A percentile compares a stretch with the other conserved stretches of the same genome.
Evolutionary conservation across 2,797 vertebrate species (phyloP).

Genomic region (Neopelma chrysocephalum): DNA sequence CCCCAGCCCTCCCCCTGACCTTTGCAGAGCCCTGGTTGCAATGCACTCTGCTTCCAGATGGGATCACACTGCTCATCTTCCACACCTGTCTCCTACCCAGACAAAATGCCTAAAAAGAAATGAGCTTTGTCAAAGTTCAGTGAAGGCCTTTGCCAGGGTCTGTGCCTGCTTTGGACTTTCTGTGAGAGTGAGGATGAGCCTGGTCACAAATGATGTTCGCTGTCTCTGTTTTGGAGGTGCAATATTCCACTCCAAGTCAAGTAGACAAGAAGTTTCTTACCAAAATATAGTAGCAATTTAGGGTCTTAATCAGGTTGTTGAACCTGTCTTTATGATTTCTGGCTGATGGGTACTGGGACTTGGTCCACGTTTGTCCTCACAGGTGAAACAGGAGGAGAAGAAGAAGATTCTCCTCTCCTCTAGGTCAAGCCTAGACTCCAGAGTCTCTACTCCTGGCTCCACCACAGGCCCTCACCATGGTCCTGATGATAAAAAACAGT

Average conservation of each 20-base stretch:
- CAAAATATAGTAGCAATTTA: not conserved
- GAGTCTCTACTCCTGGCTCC: not conserved
- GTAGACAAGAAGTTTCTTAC: not conserved
- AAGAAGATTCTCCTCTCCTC: not conserved
- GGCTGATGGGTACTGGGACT: not conserved
- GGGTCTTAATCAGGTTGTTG: not conserved
- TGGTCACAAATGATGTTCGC: not conserved
- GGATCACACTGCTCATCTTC: not conserved
- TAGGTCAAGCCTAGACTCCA: not conserved
- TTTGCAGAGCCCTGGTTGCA: not conserved
- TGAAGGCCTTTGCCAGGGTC: not conserved
- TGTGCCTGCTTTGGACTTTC: not conserved
- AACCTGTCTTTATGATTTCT: not conserved
- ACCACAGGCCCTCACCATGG: not conserved
- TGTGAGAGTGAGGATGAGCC: not conserved
- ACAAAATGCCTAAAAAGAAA: not conserved
- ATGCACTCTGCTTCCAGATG: not conserved
- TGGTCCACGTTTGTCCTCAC: not conserved
- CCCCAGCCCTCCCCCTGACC: not conserved
- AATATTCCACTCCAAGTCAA: not conserved
- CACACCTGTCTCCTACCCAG: not conserved
- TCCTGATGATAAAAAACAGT: not conserved
- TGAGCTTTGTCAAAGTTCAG: accelerated
- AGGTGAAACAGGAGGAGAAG: not conserved
- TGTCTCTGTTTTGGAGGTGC: not conserved